Percentiles rank a stretch among this genome's conserved stretches.
phyloP scores from a whole-genome alignment of 1,140 invertebrate species.

The Ostrea denselamellosa region DNA sequence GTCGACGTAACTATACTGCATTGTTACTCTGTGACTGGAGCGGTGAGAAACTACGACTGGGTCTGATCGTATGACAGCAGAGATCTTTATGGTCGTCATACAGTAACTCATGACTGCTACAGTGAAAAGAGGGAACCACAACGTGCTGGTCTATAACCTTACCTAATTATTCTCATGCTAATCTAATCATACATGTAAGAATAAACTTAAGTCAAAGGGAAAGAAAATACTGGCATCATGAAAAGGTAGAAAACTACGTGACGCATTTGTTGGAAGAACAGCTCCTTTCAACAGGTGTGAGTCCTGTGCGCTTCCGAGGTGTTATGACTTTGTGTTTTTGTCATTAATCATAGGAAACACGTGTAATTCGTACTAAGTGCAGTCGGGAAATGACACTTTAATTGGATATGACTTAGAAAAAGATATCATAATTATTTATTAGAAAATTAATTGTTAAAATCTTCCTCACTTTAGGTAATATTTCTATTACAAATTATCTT shows the following conservation, averaged over 20 bases:
- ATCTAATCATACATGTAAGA: neutral
- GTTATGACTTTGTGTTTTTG: constrained; percentile 3
- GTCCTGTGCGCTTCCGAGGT: neutral
- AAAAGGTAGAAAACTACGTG: neutral
- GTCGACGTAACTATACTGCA: neutral
- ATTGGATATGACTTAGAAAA: neutral
- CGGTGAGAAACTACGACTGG: neutral
- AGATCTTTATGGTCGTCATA: neutral
- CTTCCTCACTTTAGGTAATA: neutral
- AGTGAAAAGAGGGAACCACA: neutral
- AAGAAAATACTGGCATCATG: neutral
- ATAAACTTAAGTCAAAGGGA: constrained; percentile 2
- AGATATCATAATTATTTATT: neutral
- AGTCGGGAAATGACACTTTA: neutral
- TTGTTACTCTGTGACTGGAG: neutral
- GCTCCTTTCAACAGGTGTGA: neutral
- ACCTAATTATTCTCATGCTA: constrained; percentile 1
- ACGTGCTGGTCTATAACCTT: neutral
- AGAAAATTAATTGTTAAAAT: neutral
- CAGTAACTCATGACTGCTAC: neutral
- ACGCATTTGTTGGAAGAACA: neutral
- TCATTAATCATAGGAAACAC: constrained; percentile 24
- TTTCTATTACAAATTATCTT: neutral
- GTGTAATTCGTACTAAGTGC: neutral
- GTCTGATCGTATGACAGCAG: neutral